These are phyloP conservation scores for Dryomyza anilis DNA, from an alignment of 2,888 invertebrate species.

Conservation along the genomic window DNA sequence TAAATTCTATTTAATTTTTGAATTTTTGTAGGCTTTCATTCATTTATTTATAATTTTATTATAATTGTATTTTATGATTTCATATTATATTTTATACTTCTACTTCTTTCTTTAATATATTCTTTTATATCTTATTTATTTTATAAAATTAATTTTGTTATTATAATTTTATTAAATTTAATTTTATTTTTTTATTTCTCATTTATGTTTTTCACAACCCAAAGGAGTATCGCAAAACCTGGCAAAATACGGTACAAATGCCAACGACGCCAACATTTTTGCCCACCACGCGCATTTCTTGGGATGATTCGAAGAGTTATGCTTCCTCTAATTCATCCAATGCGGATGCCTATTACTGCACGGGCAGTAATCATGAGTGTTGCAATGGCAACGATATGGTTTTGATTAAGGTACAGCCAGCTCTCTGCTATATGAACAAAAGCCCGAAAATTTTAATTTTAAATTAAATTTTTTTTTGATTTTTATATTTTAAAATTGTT, in stretches of 20 bases:
- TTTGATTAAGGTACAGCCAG: slow-evolving; percentile 61
- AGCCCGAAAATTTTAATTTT: no score
- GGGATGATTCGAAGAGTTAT: slow-evolving; percentile 61
- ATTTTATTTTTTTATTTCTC: slow-evolving; percentile 34
- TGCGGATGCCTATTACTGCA: slow-evolving; percentile 52
- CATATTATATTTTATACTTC: background rate
- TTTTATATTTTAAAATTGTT: no score
- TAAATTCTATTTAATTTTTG: no score
- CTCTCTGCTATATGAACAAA: background rate
- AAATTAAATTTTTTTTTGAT: no score
- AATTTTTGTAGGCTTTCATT: no score
- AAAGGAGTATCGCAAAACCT: slow-evolving; percentile 54
- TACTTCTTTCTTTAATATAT: background rate
- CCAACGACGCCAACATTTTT: slow-evolving; percentile 57
- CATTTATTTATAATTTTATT: no score
- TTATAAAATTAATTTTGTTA: no score
- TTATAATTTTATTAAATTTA: slow-evolving; percentile 29
- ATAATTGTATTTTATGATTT: background rate
- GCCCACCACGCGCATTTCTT: slow-evolving; percentile 58
- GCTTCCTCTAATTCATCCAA: slow-evolving; percentile 39
- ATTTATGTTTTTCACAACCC: slow-evolving; percentile 22
- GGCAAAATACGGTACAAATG: slow-evolving; percentile 56
- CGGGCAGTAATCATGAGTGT: slow-evolving; percentile 59
- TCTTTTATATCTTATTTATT: slow-evolving; percentile 24
- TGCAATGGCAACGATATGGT: slow-evolving; percentile 61